Percentiles rank a stretch among this genome's conserved stretches.
phyloP scores from a whole-genome alignment of 2,797 vertebrate species.

The Antrozous pallidus region DNA sequence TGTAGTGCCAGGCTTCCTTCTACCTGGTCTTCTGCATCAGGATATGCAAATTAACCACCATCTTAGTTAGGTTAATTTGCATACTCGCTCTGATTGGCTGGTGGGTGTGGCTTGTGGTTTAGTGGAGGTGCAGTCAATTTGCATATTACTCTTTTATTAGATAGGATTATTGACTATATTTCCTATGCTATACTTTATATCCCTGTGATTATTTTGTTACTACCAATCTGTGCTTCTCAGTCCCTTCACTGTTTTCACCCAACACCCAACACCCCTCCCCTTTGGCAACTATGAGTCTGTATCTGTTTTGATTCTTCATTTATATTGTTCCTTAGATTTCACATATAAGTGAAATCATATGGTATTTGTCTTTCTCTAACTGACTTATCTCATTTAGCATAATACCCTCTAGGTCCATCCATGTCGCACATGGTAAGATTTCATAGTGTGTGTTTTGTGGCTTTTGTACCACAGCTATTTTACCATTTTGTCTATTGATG shows the following conservation, averaged over 20 bases:
- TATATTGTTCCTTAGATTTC: neutral
- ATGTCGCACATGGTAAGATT: neutral
- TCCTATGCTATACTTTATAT: neutral
- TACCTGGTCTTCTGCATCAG: no score
- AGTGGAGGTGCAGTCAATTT: no score
- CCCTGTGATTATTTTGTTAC: neutral
- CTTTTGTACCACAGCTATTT: neutral
- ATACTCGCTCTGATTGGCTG: no score
- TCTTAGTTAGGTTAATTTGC: no score
- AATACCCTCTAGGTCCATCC: neutral
- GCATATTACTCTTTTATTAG: no score
- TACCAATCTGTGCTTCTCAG: neutral
- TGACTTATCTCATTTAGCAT: neutral
- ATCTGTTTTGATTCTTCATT: neutral
- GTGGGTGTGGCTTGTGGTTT: no score
- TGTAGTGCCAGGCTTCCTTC: no score
- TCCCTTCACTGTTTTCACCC: neutral
- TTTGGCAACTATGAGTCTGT: neutral
- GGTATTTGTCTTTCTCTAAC: neutral
- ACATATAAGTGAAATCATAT: neutral
- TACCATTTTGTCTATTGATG: neutral
- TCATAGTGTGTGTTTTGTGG: neutral
- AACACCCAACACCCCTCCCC: neutral
- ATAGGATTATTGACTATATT: neutral
- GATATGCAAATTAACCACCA: no score